Evolutionary conservation across 2,113 vertebrate genomes (phyloP).

Genomic region (Strigops habroptila): DNA sequence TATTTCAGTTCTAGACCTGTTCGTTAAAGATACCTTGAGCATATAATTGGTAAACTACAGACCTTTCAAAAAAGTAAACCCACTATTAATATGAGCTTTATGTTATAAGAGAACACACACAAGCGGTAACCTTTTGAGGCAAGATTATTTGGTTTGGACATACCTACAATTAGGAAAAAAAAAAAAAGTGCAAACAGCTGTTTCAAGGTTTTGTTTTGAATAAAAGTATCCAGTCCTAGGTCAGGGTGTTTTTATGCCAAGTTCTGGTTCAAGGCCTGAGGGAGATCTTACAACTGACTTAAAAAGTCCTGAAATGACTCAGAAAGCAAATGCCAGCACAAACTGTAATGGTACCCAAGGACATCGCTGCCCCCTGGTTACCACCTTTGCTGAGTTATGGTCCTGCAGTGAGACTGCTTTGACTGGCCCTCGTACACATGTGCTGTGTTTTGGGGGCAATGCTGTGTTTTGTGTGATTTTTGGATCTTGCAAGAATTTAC

Average conservation of each 20-base stretch:
- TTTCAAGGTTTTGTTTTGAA: conserved; percentile 35
- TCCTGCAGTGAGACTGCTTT: background rate
- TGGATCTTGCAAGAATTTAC: background rate
- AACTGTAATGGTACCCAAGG: background rate
- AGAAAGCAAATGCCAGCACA: background rate
- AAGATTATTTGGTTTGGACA: conserved; percentile 34
- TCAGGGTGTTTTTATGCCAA: background rate
- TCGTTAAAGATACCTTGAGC: background rate
- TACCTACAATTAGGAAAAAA: background rate
- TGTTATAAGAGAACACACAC: background rate
- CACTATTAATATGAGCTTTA: background rate
- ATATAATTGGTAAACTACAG: background rate
- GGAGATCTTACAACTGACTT: background rate
- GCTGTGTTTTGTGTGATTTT: background rate
- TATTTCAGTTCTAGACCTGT: background rate
- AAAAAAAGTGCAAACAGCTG: conserved; percentile 23
- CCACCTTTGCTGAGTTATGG: background rate
- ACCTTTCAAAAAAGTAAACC: background rate
- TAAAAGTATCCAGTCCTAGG: background rate
- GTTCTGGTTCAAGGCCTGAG: background rate
- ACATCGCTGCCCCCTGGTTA: accelerated
- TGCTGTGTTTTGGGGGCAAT: background rate
- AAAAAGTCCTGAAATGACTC: background rate
- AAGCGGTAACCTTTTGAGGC: background rate
- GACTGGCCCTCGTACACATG: background rate